phyloP scores from a whole-genome alignment of 1,140 invertebrate species.

The Drosophila obscura region DNA sequence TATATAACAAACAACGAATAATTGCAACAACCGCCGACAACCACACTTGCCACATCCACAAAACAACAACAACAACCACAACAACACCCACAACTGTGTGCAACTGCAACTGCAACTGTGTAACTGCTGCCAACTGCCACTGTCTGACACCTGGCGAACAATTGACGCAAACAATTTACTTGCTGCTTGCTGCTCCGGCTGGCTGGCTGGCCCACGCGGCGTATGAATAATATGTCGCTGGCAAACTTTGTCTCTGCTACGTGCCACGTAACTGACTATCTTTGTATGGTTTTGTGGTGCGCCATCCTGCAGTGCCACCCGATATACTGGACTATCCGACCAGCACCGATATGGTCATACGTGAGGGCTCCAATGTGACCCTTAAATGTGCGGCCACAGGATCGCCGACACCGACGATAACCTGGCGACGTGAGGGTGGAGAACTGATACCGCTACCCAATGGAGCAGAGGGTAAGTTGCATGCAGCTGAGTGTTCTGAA shows the following conservation, averaged over 20 bases:
- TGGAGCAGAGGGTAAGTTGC: slow-evolving; percentile 85
- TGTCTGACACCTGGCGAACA: slow-evolving; percentile 63
- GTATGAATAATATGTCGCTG: slow-evolving; percentile 74
- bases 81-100: background rate
- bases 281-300: background rate
- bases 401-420: slow-evolving; percentile 91
- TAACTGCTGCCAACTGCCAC: slow-evolving; percentile 16
- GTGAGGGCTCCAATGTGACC: slow-evolving; percentile 93
- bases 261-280: slow-evolving; percentile 9
- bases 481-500: too few species aligned
- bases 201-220: slow-evolving; percentile 46
- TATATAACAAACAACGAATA: slow-evolving; percentile 22
- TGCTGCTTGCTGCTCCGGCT: background rate
- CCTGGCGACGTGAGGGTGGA: slow-evolving; percentile 92
- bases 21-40: too few species aligned
- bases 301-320: slow-evolving; percentile 89
- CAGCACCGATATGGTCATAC: slow-evolving; percentile 93
- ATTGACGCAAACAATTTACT: slow-evolving; percentile 50
- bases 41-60: too few species aligned
- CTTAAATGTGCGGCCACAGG: slow-evolving; percentile 92
- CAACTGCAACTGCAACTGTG: slow-evolving; percentile 10
- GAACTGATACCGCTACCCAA: slow-evolving; percentile 87
- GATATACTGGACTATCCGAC: slow-evolving; percentile 93
- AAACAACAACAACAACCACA: too few species aligned
- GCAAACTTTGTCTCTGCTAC: slow-evolving; percentile 50